A percentile compares a stretch with the other conserved stretches of the same genome.
phyloP scores from a whole-genome alignment of 2,797 vertebrate genomes.

The Malurus leucopterus region DNA sequence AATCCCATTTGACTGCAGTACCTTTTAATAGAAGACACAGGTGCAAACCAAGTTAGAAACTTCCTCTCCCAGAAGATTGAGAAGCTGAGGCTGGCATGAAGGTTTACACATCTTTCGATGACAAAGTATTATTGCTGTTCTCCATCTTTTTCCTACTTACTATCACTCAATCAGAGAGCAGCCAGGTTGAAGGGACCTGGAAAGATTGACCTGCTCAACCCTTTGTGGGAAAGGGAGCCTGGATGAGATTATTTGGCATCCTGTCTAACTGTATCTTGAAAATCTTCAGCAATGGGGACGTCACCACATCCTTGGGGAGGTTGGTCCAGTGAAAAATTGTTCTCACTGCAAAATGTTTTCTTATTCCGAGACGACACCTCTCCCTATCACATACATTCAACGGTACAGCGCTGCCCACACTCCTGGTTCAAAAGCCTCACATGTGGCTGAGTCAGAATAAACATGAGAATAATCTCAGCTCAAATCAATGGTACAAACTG shows the following conservation, averaged over 20 bases:
- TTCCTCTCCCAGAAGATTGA: neutral
- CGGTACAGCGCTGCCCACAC: neutral
- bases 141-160: neutral
- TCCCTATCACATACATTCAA: neutral
- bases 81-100: neutral
- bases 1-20: neutral
- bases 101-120: neutral
- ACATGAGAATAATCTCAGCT: neutral
- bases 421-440: neutral
- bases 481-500: neutral
- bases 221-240: neutral
- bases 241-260: neutral
- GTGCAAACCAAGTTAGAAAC: neutral
- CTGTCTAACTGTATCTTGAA: neutral
- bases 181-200: neutral
- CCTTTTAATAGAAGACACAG: neutral
- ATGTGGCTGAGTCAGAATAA: neutral
- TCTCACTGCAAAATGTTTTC: neutral
- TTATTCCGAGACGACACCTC: neutral
- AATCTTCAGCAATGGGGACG: neutral
- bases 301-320: too few species aligned
- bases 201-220: neutral
- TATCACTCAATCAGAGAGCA: neutral
- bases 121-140: neutral
- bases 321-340: neutral